Evolutionary conservation across 2,113 vertebrate genomes (phyloP).

Genomic region (Emydocephalus ijimae): DNA sequence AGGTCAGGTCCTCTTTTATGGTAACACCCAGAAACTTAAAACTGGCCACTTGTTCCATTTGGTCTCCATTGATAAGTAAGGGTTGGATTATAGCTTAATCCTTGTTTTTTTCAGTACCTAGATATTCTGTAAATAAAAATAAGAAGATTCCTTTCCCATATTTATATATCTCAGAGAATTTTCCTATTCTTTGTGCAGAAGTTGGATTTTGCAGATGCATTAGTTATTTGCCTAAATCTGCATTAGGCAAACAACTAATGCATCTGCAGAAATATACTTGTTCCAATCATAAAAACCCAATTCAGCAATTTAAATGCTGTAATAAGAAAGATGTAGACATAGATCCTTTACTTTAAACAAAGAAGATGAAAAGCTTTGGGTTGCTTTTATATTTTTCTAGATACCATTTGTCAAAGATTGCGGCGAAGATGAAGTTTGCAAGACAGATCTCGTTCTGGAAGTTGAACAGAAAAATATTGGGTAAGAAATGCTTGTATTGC

Average conservation of each 20-base stretch:
- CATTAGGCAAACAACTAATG: too few species aligned
- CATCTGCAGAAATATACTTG: neutral
- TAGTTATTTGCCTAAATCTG: neutral
- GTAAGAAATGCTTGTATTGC: conserved; percentile 59
- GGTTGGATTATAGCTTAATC: neutral
- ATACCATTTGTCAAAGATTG: conserved; percentile 90
- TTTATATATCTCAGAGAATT: neutral
- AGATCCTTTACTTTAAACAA: neutral
- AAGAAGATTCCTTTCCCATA: neutral
- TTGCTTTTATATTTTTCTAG: conserved; percentile 55
- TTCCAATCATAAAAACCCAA: neutral
- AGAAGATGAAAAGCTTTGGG: neutral
- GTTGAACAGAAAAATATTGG: conserved; percentile 66
- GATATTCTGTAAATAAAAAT: neutral
- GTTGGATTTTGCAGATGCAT: neutral
- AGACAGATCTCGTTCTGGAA: conserved; percentile 79
- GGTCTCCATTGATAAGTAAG: too few species aligned
- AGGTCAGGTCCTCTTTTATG: too few species aligned
- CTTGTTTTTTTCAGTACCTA: neutral
- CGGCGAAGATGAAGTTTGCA: conserved; percentile 83
- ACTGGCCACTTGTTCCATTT: too few species aligned
- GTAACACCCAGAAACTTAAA: too few species aligned
- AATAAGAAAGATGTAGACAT: neutral
- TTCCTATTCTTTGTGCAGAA: neutral
- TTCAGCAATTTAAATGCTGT: neutral